Conservation (phyloP, 2,113 vertebrate species). For the Ia io region DNA sequence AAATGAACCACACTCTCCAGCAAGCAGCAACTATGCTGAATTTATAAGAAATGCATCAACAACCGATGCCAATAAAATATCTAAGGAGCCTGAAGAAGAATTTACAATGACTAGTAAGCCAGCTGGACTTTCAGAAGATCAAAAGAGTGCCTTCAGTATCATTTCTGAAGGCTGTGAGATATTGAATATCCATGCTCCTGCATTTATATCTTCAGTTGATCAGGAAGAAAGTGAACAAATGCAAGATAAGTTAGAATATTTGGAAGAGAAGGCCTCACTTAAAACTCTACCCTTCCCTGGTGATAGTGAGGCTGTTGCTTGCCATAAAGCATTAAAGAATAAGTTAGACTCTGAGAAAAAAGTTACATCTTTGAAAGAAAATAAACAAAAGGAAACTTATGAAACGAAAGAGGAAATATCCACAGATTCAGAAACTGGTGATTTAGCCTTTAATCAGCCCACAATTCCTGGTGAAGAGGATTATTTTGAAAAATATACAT, state of each 20-base stretch:
- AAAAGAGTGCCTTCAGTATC: constrained; percentile 91
- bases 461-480: constrained; percentile 83
- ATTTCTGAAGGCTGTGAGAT: constrained; percentile 96
- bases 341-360: constrained; percentile 54
- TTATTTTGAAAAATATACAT: constrained; percentile 95
- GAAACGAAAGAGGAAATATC: constrained; percentile 46
- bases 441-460: constrained; percentile 41
- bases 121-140: constrained; percentile 76
- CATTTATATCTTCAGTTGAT: constrained; percentile 90
- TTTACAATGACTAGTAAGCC: constrained; percentile 63
- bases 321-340: neutral
- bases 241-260: constrained; percentile 90
- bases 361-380: constrained; percentile 13
- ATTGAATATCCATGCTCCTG: constrained; percentile 92
- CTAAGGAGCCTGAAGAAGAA: constrained; percentile 51
- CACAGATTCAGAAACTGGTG: constrained; percentile 20
- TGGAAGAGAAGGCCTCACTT: constrained; percentile 87
- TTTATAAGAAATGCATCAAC: constrained; percentile 36
- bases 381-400: constrained; percentile 39
- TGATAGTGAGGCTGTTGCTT: constrained; percentile 58
- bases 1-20: neutral
- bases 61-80: neutral
- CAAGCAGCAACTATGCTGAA: constrained; percentile 53
- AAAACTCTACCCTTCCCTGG: constrained; percentile 75
- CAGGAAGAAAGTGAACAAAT: constrained; percentile 91